A percentile compares a stretch with the other conserved stretches of the same genome.
Evolutionary conservation across 2,888 invertebrate genomes (phyloP).

Genomic region (Ptychoptera contaminata): DNA sequence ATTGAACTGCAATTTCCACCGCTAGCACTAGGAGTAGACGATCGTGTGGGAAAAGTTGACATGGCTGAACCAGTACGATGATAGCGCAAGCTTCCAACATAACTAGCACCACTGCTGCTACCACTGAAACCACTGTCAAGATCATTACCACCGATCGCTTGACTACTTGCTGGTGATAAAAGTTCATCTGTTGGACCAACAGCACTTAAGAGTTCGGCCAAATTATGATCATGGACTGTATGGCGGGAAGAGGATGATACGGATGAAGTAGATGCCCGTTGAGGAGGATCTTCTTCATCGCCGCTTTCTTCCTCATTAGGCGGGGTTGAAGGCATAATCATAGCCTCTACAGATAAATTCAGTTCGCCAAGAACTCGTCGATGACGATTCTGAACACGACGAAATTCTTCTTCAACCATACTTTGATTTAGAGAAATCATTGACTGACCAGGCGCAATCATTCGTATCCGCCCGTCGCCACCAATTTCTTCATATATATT

Average conservation of each 20-base stretch:
- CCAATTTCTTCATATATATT: conserved; percentile 19
- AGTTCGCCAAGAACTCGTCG: conserved; percentile 69
- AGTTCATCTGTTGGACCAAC: conserved; percentile 57
- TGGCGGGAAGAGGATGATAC: conserved; percentile 31
- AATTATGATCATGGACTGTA: conserved; percentile 46
- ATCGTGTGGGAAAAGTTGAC: conserved; percentile 29
- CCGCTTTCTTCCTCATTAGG: conserved; percentile 33
- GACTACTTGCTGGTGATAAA: conserved; percentile 49
- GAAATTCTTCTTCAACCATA: conserved; percentile 68
- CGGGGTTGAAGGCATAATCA: conserved; percentile 68
- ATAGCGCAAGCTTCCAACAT: conserved; percentile 50
- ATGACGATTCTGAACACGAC: conserved; percentile 68
- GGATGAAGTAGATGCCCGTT: conserved; percentile 4
- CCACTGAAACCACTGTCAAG: conserved; percentile 73
- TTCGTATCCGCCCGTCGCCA: conserved; percentile 9
- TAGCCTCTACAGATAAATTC: conserved; percentile 75
- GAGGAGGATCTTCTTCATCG: conserved; percentile 15
- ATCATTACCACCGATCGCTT: conserved; percentile 32
- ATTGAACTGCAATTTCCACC: conserved; percentile 4
- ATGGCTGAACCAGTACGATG: conserved; percentile 16
- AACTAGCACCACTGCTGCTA: conserved; percentile 67
- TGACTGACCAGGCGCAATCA: conserved; percentile 32
- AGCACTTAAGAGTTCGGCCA: conserved; percentile 44
- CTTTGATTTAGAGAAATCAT: conserved; percentile 52
- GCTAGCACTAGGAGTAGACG: conserved; percentile 5